Evolutionary conservation across 2,888 invertebrate genomes (phyloP).

Genomic region (Melieria omissa): DNA sequence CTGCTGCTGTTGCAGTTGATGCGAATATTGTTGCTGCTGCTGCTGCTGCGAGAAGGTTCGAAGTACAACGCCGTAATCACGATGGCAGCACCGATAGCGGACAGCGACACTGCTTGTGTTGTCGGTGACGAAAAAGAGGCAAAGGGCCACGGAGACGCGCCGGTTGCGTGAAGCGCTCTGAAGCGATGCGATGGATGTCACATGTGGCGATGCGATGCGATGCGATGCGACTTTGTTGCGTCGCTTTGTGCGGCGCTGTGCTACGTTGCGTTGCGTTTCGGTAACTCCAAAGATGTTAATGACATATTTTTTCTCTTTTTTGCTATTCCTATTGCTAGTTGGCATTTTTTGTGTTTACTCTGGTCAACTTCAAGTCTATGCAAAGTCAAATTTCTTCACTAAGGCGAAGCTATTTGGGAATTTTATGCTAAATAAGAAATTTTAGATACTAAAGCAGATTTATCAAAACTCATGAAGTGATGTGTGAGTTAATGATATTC

Average conservation of each 20-base stretch:
- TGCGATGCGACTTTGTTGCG: background rate
- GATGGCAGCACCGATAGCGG: background rate
- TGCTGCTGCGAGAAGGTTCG: background rate
- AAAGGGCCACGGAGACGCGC: background rate
- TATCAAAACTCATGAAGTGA: too few relatives aligned
- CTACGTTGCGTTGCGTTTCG: slow-evolving; percentile 24
- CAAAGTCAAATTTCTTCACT: too few relatives aligned
- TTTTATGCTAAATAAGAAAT: too few relatives aligned
- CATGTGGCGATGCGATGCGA: slow-evolving; percentile 30
- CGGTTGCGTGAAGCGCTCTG: slow-evolving; percentile 24
- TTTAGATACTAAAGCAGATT: too few relatives aligned
- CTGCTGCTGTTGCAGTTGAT: background rate
- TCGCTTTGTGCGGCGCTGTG: slow-evolving; percentile 6
- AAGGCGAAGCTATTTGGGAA: too few relatives aligned
- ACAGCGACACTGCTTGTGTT: background rate
- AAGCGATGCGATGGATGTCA: slow-evolving; percentile 32
- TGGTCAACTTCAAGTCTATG: too few relatives aligned
- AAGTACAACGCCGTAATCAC: background rate
- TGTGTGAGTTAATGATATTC: too few relatives aligned
- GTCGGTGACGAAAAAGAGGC: background rate
- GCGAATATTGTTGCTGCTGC: background rate
- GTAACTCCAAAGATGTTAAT: slow-evolving; percentile 25
- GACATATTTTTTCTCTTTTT: background rate
- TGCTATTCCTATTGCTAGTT: too few relatives aligned
- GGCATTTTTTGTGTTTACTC: too few relatives aligned